Evolutionary conservation across 2,888 invertebrate genomes (phyloP).

Genomic region (Ellobium chinense): DNA sequence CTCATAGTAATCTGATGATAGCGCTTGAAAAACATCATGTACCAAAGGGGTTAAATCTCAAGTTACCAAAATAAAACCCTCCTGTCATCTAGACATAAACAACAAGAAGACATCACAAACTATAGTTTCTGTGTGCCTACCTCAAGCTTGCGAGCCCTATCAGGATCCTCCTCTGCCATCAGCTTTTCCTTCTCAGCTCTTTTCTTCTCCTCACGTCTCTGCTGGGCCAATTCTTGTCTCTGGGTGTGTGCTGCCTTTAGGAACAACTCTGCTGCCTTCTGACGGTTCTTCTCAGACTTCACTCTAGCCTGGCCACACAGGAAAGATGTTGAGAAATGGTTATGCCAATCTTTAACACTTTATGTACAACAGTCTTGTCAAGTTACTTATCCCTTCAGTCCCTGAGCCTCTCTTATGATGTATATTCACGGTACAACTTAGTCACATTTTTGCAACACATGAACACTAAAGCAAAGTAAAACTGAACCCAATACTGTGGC

Average conservation of each 20-base stretch:
- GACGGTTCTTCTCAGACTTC: slow-evolving; percentile 97
- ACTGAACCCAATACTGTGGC: too few relatives aligned
- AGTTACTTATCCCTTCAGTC: too few relatives aligned
- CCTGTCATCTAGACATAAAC: too few relatives aligned
- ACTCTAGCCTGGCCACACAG: slow-evolving; percentile 84
- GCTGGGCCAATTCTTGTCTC: slow-evolving; percentile 96
- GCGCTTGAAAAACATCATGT: neutral
- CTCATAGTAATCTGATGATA: too few relatives aligned
- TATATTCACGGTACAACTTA: too few relatives aligned
- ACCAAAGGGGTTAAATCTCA: neutral
- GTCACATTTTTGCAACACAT: too few relatives aligned
- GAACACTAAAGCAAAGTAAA: too few relatives aligned
- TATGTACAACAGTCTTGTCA: too few relatives aligned
- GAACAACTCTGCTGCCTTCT: slow-evolving; percentile 95
- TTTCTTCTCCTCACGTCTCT: slow-evolving; percentile 93
- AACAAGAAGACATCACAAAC: too few relatives aligned
- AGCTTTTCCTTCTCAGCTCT: slow-evolving; percentile 96
- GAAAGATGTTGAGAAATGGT: neutral
- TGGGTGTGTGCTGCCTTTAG: slow-evolving; percentile 97
- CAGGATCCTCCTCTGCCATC: slow-evolving; percentile 94
- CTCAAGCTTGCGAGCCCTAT: slow-evolving; percentile 87
- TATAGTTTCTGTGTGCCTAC: slow-evolving; percentile 32
- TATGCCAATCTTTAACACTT: too few relatives aligned
- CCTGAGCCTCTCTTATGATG: too few relatives aligned
- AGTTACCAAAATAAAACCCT: too few relatives aligned